Percentiles rank a stretch among this genome's conserved stretches.
Evolutionary conservation across 37 sponge, comb jelly and placozoan genomes (phyloP).

Genomic region (Dysidea cf. avara): DNA sequence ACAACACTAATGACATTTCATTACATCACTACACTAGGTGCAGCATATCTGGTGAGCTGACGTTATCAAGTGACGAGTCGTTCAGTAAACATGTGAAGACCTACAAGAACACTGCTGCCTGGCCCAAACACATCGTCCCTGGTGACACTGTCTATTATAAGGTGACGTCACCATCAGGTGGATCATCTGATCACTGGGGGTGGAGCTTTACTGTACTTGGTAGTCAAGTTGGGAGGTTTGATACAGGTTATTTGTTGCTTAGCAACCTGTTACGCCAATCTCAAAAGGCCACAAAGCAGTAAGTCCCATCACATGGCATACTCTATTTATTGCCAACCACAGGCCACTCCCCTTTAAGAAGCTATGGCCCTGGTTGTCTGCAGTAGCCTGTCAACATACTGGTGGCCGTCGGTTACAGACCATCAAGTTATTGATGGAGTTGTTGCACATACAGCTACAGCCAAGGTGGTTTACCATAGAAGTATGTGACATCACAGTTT

Average conservation of each 20-base stretch:
- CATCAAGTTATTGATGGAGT: conserved; percentile 43
- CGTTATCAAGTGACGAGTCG: too few relatives aligned
- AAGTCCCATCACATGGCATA: neutral
- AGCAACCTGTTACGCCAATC: conserved; percentile 18
- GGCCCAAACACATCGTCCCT: neutral
- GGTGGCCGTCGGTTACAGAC: conserved; percentile 59
- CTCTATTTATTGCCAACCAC: conserved; percentile 3
- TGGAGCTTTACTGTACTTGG: conserved; percentile 56
- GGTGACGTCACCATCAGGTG: conserved; percentile 13
- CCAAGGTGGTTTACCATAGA: too few relatives aligned
- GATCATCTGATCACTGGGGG: conserved; percentile 14
- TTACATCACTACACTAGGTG: too few relatives aligned
- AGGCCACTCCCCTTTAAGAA: conserved; percentile 56
- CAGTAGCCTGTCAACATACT: conserved; percentile 70
- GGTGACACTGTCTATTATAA: conserved; percentile 61
- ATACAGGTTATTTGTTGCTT: conserved; percentile 62
- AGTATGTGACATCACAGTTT: neutral
- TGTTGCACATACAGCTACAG: conserved; percentile 18
- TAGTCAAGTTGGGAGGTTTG: conserved; percentile 73
- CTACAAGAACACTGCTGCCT: too few relatives aligned
- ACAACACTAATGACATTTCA: too few relatives aligned
- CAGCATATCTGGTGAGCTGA: too few relatives aligned
- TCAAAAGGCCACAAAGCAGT: neutral
- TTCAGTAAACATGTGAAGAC: too few relatives aligned
- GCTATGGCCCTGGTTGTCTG: conserved; percentile 63